A percentile compares a stretch with the other conserved stretches of the same genome.
Conservation (phyloP, 1,140 invertebrate genomes). For the Choristoneura fumiferana region DNA sequence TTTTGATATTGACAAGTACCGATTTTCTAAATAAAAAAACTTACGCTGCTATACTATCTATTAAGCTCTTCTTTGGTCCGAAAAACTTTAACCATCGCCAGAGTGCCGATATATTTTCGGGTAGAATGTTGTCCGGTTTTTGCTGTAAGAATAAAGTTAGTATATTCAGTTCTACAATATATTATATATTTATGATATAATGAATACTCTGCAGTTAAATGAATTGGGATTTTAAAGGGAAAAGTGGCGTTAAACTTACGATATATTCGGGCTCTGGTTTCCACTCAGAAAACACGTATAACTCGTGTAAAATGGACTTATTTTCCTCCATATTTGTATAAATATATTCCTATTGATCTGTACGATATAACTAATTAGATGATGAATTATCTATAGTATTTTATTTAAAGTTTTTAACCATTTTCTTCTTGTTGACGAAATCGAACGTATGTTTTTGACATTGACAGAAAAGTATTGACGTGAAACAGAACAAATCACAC, state of each 20-base stretch:
- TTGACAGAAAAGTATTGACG: conserved; percentile 17
- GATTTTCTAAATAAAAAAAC: no score
- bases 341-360: neutral
- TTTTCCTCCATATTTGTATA: conserved; percentile 46
- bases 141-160: conserved; percentile 47
- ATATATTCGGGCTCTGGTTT: conserved; percentile 73
- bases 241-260: conserved; percentile 38
- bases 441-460: conserved; percentile 37
- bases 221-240: no score
- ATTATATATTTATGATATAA: no score
- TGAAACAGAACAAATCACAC: neutral
- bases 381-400: no score
- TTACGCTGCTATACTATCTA: conserved; percentile 65
- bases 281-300: conserved; percentile 73
- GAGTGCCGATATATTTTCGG: conserved; percentile 65
- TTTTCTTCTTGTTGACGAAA: neutral
- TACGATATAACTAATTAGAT: neutral
- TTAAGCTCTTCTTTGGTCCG: conserved; percentile 63
- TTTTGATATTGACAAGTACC: no score
- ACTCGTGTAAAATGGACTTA: conserved; percentile 65
- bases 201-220: no score
- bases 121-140: conserved; percentile 66
- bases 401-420: no score
- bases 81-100: conserved; percentile 70
- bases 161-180: conserved; percentile 1